These are phyloP conservation scores for Sebastiscus albofasciatus DNA, from an alignment of 2,797 vertebrate genomes.

Conservation along the genomic window DNA sequence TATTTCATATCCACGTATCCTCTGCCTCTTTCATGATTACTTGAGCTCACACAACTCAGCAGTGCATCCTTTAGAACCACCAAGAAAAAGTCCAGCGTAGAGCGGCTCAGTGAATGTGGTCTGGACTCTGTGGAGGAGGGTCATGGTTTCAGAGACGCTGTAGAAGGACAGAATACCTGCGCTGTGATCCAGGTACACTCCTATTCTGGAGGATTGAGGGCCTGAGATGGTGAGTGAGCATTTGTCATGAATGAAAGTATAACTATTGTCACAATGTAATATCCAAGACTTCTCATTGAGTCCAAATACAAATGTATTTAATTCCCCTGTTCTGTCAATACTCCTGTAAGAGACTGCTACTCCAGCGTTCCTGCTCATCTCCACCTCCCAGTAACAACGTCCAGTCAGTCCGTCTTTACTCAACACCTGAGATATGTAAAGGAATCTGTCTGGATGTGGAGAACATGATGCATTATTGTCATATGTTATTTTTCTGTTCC, in stretches of 20 bases:
- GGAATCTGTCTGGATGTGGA: neutral
- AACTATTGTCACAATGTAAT: fast-evolving
- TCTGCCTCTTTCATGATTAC: no score
- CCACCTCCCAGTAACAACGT: slow-evolving; percentile 15
- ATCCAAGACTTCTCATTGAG: neutral
- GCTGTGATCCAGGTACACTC: no score
- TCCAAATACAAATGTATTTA: neutral
- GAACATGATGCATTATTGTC: fast-evolving
- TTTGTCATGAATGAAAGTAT: neutral
- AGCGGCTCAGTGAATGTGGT: neutral
- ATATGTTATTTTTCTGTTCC: neutral
- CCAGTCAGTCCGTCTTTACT: neutral
- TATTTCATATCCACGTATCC: no score
- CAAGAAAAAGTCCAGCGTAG: neutral
- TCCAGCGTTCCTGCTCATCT: fast-evolving
- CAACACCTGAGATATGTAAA: neutral
- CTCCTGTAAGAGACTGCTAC: neutral
- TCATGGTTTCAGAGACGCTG: neutral
- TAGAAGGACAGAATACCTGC: no score
- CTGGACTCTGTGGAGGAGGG: slow-evolving; percentile 7
- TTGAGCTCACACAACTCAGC: neutral
- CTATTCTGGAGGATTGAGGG: neutral
- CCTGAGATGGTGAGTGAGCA: fast-evolving
- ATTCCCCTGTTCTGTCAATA: neutral
- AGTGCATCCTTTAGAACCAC: fast-evolving